Evolutionary conservation across 1,140 invertebrate genomes (phyloP).

Genomic region (Augochlora pura): DNA sequence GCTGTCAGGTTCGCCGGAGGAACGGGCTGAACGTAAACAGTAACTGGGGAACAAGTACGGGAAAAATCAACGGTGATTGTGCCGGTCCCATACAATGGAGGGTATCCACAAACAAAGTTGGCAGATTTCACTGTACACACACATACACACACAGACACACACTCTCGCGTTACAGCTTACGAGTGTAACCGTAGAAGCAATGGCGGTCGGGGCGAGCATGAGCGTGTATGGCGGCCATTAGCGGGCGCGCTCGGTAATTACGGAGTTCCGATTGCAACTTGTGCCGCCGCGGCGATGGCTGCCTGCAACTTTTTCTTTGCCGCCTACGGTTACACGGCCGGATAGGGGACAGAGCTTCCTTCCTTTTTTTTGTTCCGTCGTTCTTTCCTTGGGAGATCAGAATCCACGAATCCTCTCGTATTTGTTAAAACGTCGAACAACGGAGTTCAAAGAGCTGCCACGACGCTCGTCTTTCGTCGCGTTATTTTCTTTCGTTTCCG

Average conservation of each 20-base stretch:
- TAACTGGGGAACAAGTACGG: too few relatives aligned
- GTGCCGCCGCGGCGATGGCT: background rate
- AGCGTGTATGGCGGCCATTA: background rate
- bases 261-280: background rate
- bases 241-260: background rate
- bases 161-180: too few relatives aligned
- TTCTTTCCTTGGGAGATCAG: background rate
- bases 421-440: background rate
- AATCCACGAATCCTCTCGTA: too few relatives aligned
- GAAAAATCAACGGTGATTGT: too few relatives aligned
- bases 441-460: background rate
- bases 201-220: too few relatives aligned
- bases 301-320: background rate
- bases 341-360: background rate
- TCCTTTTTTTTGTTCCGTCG: background rate
- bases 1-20: too few relatives aligned
- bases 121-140: too few relatives aligned
- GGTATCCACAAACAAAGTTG: too few relatives aligned
- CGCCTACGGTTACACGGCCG: background rate
- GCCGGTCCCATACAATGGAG: too few relatives aligned
- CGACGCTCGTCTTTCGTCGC: background rate
- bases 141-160: too few relatives aligned
- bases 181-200: too few relatives aligned
- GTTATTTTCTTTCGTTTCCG: background rate
- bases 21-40: too few relatives aligned